Evolutionary conservation across 2,888 invertebrate genomes (phyloP), one percentile per base, ranked within the genome.

Genomic region (Dasypolia templi): DNA sequence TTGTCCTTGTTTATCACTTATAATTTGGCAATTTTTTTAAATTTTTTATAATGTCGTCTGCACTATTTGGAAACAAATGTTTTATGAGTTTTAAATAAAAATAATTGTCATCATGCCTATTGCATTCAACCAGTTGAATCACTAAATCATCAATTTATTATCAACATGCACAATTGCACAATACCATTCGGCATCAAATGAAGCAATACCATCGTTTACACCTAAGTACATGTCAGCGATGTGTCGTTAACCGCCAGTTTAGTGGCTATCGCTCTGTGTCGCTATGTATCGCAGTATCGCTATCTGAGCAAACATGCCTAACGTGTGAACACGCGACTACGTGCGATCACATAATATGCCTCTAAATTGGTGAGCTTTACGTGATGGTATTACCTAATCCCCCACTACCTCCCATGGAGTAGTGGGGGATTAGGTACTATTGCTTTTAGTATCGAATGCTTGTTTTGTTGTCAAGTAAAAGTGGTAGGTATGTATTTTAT

Each of bases 241-340:
- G 70, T 75, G 65, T 64, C 67, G 65, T 44, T 75, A 70, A 39
- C 70, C 67, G 46, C 59, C 42, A 32, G 58, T 55, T 49, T 46
- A 75, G 67, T 29, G 22, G 29, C 46, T 46, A 66, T 75, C 71
- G 70, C 53, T 49, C 26, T 63, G 7, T 66, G 55, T 76, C 35
- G 35, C 51, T 55, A 17, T 35, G 32, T 72, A 72, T 83, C 73
- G 72, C 62, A 74, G 39, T 72, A 72, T 83, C 73, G 65, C 65
- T 76, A 63, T 64, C 66, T 55, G 73, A 67, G 71, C 77, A 75
- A 86, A 84, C 56, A 83, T 69, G 42, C 49, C 72, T 64, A 71
- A 73, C 69, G 58, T 65, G 67, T 58, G 68, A 44, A 56, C 71
- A 83, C 66, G 80, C 72, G 71, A 80, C 74, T 82, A 84, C 78